Percentiles rank a stretch among this genome's conserved stretches.
Conservation (phyloP, 2,797 vertebrate genomes). For the Vireo griseus region DNA sequence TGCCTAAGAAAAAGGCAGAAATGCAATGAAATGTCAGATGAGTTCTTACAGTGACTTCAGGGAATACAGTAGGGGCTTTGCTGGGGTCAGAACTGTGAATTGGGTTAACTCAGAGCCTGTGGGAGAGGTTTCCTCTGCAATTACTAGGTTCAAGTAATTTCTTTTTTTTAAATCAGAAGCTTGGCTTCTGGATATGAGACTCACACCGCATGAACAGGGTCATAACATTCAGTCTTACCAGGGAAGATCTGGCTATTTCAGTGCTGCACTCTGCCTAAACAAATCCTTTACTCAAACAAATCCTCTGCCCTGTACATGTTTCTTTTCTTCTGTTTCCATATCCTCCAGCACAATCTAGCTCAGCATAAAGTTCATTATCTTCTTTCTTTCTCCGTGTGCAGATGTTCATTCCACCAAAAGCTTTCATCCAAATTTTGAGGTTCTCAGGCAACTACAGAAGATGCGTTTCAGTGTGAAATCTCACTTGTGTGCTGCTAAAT, state of each 20-base stretch:
- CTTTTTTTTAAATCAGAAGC: background rate
- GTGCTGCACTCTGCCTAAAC: background rate
- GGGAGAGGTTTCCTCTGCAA: background rate
- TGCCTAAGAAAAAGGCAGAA: background rate
- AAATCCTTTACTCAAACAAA: background rate
- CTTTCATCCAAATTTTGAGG: slow-evolving; percentile 4
- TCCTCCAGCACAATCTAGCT: background rate
- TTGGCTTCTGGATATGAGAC: background rate
- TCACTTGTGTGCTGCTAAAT: slow-evolving; percentile 21
- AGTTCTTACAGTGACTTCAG: background rate
- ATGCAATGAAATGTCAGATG: background rate
- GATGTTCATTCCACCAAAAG: background rate
- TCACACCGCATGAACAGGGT: background rate
- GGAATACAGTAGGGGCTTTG: background rate
- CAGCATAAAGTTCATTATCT: background rate
- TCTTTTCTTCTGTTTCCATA: background rate
- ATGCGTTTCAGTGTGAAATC: slow-evolving; percentile 38
- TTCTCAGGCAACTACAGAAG: background rate
- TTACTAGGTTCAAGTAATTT: background rate
- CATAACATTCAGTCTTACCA: background rate
- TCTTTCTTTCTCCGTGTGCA: background rate
- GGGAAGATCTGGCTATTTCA: background rate
- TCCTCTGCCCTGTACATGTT: background rate
- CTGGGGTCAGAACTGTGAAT: background rate
- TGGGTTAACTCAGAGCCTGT: background rate